Evolutionary conservation across 2,797 vertebrate species (phyloP).

Genomic region (Notoglanidium macrostoma): DNA sequence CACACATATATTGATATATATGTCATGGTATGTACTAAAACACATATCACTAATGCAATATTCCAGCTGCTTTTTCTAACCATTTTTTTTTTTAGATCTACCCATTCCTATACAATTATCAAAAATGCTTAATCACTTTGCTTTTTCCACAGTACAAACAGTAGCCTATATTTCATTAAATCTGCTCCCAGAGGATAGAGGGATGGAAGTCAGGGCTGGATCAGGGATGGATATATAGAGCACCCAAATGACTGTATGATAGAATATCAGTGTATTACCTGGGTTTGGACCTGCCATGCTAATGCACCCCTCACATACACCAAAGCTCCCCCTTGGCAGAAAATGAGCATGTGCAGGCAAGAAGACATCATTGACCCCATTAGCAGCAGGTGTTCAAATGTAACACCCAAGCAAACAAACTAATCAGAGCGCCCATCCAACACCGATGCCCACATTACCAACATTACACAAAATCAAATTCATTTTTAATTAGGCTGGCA

Average conservation of each 20-base stretch:
- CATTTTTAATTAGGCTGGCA: conserved; percentile 99
- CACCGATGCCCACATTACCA: conserved; percentile 97
- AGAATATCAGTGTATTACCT: conserved; percentile 37
- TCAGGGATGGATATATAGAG: neutral
- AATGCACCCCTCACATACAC: conserved; percentile 21
- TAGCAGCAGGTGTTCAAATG: conserved; percentile 71
- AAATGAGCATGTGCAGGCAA: conserved; percentile 58
- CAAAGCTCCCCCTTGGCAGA: conserved; percentile 49
- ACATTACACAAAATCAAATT: conserved; percentile 99
- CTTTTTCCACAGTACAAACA: conserved; percentile 31
- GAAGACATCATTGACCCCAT: conserved; percentile 61
- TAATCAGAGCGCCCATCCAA: conserved; percentile 94
- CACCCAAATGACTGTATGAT: conserved; percentile 24
- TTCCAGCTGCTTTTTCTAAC: neutral
- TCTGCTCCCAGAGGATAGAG: conserved; percentile 10
- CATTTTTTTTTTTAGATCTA: neutral
- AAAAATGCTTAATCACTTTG: conserved; percentile 27
- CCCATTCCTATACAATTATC: neutral
- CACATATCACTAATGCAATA: neutral
- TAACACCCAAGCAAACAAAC: conserved; percentile 81
- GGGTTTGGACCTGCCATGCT: conserved; percentile 20
- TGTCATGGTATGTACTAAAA: neutral
- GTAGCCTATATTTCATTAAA: conserved; percentile 36
- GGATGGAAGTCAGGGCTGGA: conserved; percentile 5
- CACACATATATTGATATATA: neutral